A percentile compares a stretch with the other conserved stretches of the same genome.
Conservation (phyloP, 2,113 vertebrate species). For the Leiothrix lutea region DNA sequence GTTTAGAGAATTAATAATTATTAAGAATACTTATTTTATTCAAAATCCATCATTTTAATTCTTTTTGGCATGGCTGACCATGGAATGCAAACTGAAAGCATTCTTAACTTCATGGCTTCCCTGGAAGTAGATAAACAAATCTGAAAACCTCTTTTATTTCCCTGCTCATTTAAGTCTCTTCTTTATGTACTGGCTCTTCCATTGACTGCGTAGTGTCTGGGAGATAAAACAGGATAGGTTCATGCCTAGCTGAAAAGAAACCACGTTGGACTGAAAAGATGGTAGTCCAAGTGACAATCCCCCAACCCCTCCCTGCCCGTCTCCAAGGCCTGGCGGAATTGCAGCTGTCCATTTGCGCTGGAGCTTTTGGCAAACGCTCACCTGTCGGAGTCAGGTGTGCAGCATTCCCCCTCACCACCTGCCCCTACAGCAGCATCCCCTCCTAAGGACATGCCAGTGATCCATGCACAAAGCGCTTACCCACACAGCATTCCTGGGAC, state of each 20-base stretch:
- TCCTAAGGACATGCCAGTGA: not conserved
- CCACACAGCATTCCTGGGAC: not conserved
- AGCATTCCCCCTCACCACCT: rapidly evolving
- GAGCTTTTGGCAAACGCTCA: not conserved
- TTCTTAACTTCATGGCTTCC: not conserved
- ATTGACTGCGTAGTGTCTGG: not conserved
- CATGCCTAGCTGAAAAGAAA: not conserved
- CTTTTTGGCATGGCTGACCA: not conserved
- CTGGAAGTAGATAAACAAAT: not conserved
- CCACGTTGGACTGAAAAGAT: rapidly evolving
- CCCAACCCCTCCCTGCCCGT: not conserved
- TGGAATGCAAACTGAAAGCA: not conserved
- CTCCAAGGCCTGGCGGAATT: rapidly evolving
- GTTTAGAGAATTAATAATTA: not conserved
- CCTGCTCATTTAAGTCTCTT: not conserved
- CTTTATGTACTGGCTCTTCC: not conserved
- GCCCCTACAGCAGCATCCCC: not conserved
- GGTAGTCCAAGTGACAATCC: not conserved
- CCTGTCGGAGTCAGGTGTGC: not conserved
- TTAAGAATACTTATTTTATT: not conserved
- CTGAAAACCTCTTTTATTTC: not conserved
- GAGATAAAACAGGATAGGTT: not conserved
- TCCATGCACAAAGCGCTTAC: not conserved
- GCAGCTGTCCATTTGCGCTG: rapidly evolving
- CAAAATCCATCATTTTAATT: not conserved